A percentile compares a stretch with the other conserved stretches of the same genome.
Conservation (phyloP, 2,888 invertebrate species). For the Amaurobius ferox region DNA sequence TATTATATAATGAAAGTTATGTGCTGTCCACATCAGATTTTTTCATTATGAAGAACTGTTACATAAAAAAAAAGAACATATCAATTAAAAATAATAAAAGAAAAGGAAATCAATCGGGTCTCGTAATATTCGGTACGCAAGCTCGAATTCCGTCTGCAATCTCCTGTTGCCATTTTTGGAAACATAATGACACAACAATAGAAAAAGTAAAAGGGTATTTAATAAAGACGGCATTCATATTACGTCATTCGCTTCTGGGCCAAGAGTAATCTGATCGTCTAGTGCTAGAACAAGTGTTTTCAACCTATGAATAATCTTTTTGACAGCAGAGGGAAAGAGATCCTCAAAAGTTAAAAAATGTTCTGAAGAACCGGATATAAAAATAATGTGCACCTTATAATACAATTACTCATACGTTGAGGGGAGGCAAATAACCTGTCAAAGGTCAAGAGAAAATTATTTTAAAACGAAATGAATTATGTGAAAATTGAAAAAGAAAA, state of each 20-base stretch:
- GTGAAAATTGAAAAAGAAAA: too few species aligned
- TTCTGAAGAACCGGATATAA: too few species aligned
- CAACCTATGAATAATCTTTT: not conserved
- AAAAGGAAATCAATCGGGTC: not conserved
- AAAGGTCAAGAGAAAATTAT: too few species aligned
- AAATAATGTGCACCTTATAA: too few species aligned
- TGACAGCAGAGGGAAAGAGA: not conserved
- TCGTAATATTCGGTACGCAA: not conserved
- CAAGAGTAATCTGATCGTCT: constrained; percentile 6
- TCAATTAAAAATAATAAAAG: too few species aligned
- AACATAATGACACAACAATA: constrained; percentile 23
- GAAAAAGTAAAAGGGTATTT: not conserved
- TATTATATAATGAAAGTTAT: too few species aligned
- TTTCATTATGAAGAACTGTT: too few species aligned
- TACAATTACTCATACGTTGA: too few species aligned
- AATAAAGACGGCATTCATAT: constrained; percentile 19
- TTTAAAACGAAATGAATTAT: too few species aligned
- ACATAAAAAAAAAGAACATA: too few species aligned
- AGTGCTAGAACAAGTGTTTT: not conserved
- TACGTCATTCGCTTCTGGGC: constrained; percentile 5
- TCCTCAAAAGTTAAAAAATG: not conserved
- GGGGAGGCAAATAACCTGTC: too few species aligned
- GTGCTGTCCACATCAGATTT: too few species aligned
- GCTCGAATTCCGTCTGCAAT: constrained; percentile 3
- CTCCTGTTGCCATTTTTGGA: constrained; percentile 19